Base-by-base conservation (phyloP, 2,113 vertebrate genomes). In the Chelonoidis abingdonii region DNA sequence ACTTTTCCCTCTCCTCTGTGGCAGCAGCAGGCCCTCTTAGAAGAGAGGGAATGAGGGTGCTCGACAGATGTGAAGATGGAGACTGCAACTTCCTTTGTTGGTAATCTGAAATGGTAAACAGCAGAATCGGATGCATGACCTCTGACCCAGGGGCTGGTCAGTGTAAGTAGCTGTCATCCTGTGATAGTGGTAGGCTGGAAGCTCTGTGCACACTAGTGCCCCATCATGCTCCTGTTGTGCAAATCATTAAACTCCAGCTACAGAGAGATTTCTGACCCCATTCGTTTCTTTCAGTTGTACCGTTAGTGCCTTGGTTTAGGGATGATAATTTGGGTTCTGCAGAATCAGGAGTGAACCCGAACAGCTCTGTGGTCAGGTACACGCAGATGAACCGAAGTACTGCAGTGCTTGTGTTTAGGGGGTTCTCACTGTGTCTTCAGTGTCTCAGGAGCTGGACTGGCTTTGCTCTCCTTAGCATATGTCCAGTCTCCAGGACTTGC, bases 41-140 rank as follows among this genome's bases (percentile, higher is more conserved):
- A 53, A 35, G 31, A 16, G 62, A 65, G 62, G 62, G 31, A 65
- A 35, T n/a, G 62, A n/a, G 22, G 38, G 72, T 41, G 38, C 38
- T 41, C 10, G 72, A 24, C n/a, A 22, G n/a, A 21, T 24, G 57
- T 62, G 57, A 62, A 31, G 27, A 13, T n/a, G 31, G 62, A 65
- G 62, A 65, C 7, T 17, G 62, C 31, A 35, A 31, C 29, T 65
- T 35, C 62, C 62, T 65, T 31, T 35, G 16, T 65, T 65, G 16
- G 14, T n/a, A 35, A 62, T 65, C 16, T 65, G 62, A 35, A 65
- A 35, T 65, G 31, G 62, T 16, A 24, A 44, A 75, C 21, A 5
- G n/a, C n/a, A 1, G 19, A 19, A 8, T 5, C 8, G 4, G 69
- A n/a, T 41, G 19, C 10, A 8, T 72, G 69, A 4, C 10, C 6